These are phyloP conservation scores for Tiliqua scincoides DNA, from an alignment of 2,113 vertebrate genomes.

Conservation along the genomic window DNA sequence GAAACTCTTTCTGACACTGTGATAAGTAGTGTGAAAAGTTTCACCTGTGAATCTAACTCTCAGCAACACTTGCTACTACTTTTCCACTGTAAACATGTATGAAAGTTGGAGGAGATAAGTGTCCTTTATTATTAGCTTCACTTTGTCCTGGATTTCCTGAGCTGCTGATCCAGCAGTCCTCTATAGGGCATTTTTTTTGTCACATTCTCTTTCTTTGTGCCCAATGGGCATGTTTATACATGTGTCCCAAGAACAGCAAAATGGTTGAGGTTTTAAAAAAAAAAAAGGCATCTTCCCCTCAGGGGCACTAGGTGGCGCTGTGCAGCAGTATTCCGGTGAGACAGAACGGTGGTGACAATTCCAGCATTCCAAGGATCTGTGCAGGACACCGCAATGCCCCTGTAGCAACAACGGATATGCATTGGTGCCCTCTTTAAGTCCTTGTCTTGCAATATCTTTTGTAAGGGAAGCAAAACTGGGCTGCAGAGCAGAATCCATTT, in stretches of 20 bases:
- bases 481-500: neutral
- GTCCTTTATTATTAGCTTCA: neutral
- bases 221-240: neutral
- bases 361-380: neutral
- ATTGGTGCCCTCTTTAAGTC: neutral
- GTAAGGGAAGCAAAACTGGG: neutral
- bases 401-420: neutral
- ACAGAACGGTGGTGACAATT: neutral
- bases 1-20: neutral
- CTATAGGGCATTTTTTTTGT: neutral
- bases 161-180: neutral
- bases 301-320: neutral
- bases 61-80: neutral
- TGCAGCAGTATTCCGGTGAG: neutral
- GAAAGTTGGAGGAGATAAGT: neutral
- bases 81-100: neutral
- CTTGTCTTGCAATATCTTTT: neutral
- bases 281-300: neutral
- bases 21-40: neutral
- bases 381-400: neutral
- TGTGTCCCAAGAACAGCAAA: neutral
- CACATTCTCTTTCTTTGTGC: neutral
- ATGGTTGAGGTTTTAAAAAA: neutral
- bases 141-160: neutral
- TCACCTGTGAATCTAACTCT: neutral